Base-by-base conservation (phyloP, 2,797 vertebrate genomes). In the Heterohyrax brucei region DNA sequence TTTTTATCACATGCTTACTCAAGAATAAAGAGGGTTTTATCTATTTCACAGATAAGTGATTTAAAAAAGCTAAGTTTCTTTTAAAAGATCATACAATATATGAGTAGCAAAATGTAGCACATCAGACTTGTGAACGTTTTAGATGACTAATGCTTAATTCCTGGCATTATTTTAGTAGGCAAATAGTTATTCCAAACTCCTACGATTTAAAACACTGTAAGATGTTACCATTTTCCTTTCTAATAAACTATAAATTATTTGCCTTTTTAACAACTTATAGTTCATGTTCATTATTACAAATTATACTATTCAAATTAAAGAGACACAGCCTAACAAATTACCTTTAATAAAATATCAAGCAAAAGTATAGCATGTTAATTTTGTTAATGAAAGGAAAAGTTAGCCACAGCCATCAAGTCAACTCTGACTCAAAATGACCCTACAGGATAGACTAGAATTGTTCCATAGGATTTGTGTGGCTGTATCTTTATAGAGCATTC, bases 231-330 rank as follows among this genome's bases (percentile, higher is more conserved):
- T 82, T 89, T 93, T 93, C 39, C 33, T 93, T 87, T 53, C 50
- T 92, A 81, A 73, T 56, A 56, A 26, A 64, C 62, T 18, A 26
- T 26, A 64, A 64, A 44, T 44, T 73, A 44, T 91, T 80, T 83
- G 82, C 89, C 48, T 70, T 92, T 91, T 94, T 76, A 95, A 70
- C 81, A 92, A 93, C 26, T 89, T n/a, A 82, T 92, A 89, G 83
- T 70, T 94, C 72, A 95, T n/a, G 30, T 89, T 87, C 53, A 70
- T 62, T 77, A 72, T 68, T 75, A 87, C 28, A 96, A 95, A 94
- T 84, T 84, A 89, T 4, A 91, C 10, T 82, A 76, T 30, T 73
- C 66, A 96, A 72, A 70, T 89, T 87, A 89, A 95, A 94, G 28
- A 91, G 59, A 87, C 70, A 7, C 66, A 94, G 44, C 86, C 44